phyloP scores from a whole-genome alignment of 2,797 vertebrate species.

The Geotrypetes seraphini region DNA sequence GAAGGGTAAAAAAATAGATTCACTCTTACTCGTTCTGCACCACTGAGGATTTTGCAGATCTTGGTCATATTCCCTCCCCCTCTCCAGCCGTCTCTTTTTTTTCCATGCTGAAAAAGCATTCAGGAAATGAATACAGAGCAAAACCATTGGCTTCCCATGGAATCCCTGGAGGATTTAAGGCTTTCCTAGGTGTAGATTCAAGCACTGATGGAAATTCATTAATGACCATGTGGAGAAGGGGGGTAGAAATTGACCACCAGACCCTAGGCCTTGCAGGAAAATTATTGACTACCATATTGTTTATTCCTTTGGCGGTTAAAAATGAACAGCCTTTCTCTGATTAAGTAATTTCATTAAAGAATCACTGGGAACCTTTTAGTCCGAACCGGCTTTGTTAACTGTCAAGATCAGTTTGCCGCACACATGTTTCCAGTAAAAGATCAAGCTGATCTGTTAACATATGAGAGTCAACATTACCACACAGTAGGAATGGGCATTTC shows the following conservation, averaged over 20 bases:
- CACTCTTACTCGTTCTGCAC: no score
- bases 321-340: constrained; percentile 43
- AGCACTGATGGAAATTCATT: constrained; percentile 38
- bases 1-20: no score
- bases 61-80: no score
- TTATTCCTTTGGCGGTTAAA: constrained; percentile 68
- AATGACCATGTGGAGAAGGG: constrained; percentile 51
- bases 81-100: no score
- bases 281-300: constrained; percentile 79
- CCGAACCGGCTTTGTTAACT: constrained; percentile 48
- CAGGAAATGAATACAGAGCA: constrained; percentile 39
- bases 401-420: constrained; percentile 56
- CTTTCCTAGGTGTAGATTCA: constrained; percentile 17
- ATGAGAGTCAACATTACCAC: no score
- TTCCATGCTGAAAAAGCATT: constrained; percentile 24
- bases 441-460: no score
- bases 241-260: constrained; percentile 43
- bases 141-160: constrained; percentile 32
- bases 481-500: no score
- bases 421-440: no score
- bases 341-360: constrained; percentile 52
- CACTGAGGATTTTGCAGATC: no score
- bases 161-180: constrained; percentile 49
- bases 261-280: constrained; percentile 32
- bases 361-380: constrained; percentile 38